Conservation (phyloP, 2,888 invertebrate genomes). For the Cheilosia vernalis region DNA sequence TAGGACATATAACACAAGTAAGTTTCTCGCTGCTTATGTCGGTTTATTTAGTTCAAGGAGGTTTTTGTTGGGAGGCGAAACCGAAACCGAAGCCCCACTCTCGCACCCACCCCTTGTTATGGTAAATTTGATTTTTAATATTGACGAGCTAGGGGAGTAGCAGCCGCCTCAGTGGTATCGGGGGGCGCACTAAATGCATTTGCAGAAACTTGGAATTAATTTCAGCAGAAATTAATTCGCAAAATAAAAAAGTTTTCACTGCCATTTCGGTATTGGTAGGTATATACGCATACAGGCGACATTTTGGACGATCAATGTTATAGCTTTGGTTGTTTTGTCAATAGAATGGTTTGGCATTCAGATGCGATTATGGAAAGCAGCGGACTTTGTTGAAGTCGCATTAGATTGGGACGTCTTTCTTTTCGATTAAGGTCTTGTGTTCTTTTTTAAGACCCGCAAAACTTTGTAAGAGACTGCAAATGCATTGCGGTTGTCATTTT, state of each 20-base stretch:
- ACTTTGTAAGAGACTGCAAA: no score
- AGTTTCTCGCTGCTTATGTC: constrained; percentile 19
- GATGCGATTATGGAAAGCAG: background rate
- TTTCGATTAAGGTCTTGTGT: no score
- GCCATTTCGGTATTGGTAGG: background rate
- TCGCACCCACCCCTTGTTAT: constrained; percentile 17
- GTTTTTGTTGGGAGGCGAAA: constrained; percentile 8
- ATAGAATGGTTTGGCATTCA: background rate
- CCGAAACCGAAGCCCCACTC: background rate
- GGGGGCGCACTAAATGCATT: constrained; percentile 33
- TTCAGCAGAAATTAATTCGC: constrained; percentile 55
- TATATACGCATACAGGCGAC: background rate
- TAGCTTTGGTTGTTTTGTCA: background rate
- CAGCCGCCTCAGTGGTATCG: background rate
- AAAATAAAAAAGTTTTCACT: constrained; percentile 36
- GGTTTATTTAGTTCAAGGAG: constrained; percentile 68
- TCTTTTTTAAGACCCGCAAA: no score
- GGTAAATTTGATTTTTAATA: constrained; percentile 69
- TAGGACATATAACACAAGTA: constrained; percentile 45
- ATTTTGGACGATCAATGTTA: background rate
- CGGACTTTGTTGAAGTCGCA: no score
- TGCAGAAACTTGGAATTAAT: constrained; percentile 51
- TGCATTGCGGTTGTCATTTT: no score
- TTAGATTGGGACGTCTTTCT: no score
- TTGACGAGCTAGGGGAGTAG: constrained; percentile 61